Conservation (phyloP, 2,888 invertebrate genomes). For the Ypsolopha scabrella region DNA sequence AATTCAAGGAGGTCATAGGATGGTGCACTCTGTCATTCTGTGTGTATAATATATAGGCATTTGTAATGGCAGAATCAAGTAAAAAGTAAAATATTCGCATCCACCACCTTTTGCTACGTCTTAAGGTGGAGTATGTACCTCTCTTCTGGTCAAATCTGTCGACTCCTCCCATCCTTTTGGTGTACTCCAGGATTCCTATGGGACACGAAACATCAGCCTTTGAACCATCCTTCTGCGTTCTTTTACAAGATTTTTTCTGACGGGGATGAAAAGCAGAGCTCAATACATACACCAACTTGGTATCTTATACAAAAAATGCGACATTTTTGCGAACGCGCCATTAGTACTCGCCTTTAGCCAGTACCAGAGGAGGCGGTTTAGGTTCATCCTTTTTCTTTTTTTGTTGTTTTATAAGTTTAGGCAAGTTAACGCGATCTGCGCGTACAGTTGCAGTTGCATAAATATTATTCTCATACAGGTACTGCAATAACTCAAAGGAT, state of each 20-base stretch:
- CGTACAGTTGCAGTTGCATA: neutral
- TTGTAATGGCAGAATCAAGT: constrained; percentile 15
- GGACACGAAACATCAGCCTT: neutral
- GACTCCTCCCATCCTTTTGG: neutral
- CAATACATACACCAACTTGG: neutral
- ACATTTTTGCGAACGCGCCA: neutral
- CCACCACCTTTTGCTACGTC: constrained; percentile 18
- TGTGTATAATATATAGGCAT: constrained; percentile 15
- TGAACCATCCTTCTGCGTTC: constrained; percentile 7
- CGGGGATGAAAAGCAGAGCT: neutral
- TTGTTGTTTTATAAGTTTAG: neutral
- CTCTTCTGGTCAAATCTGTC: constrained; percentile 4
- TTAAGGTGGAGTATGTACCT: constrained; percentile 15
- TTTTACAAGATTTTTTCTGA: neutral
- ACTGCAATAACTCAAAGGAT: neutral
- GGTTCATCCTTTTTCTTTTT: neutral
- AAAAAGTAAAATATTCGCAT: constrained; percentile 18
- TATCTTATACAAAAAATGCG: neutral
- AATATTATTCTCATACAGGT: neutral
- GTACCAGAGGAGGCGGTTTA: no score
- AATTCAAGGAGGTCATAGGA: constrained; percentile 16
- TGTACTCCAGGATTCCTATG: neutral
- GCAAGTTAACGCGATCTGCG: neutral
- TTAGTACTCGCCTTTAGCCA: neutral
- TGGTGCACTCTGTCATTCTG: constrained; percentile 9